Evolutionary conservation across 2,113 vertebrate genomes (phyloP).

Genomic region (Nanorana parkeri): DNA sequence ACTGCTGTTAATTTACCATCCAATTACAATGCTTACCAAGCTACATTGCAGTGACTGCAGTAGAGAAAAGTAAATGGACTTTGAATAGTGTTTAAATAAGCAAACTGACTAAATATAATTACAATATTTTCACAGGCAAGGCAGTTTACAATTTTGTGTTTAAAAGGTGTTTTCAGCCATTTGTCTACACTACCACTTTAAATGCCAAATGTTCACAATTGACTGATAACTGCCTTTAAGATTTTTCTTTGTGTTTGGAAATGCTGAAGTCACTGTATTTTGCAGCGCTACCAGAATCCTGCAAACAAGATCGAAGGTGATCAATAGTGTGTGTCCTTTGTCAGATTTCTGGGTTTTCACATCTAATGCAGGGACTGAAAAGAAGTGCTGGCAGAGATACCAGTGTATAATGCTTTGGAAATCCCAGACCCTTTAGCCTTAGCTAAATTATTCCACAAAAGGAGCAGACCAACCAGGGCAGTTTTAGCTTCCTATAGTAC

Average conservation of each 20-base stretch:
- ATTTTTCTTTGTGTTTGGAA: not conserved
- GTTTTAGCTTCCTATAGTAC: not conserved
- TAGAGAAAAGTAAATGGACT: too few species aligned
- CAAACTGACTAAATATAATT: too few species aligned
- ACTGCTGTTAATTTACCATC: too few species aligned
- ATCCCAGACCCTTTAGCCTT: not conserved
- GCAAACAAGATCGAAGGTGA: not conserved
- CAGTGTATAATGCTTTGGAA: constrained; percentile 6
- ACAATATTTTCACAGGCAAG: too few species aligned
- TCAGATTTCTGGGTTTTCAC: not conserved
- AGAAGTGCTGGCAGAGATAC: not conserved
- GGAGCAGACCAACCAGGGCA: not conserved
- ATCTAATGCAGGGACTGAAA: not conserved
- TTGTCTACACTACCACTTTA: too few species aligned
- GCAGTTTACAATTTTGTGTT: too few species aligned
- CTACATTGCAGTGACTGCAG: too few species aligned
- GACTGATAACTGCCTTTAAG: too few species aligned
- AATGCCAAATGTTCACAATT: too few species aligned
- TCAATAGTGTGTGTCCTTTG: not conserved
- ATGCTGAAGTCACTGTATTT: not conserved
- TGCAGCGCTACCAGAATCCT: not conserved
- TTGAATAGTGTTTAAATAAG: too few species aligned
- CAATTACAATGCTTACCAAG: too few species aligned
- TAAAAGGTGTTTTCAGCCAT: too few species aligned
- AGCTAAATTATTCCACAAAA: not conserved